Conservation (phyloP, 1,140 invertebrate genomes). For the Acyrthosiphon pisum region DNA sequence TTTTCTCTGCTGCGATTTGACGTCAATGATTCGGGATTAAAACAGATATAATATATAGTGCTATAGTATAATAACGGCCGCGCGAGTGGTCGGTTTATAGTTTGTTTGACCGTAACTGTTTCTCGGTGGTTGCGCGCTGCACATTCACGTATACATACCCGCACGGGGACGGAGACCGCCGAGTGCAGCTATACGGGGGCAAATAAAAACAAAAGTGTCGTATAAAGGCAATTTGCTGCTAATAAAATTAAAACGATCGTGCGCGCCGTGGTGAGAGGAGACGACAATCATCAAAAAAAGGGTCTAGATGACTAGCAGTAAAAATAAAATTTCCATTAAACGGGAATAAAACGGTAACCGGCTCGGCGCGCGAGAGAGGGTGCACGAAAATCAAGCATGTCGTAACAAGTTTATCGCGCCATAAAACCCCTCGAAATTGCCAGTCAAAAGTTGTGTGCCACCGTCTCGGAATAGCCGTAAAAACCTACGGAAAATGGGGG, state of each 20-base stretch:
- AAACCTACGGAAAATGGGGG: conserved; percentile 15
- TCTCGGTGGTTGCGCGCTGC: neutral
- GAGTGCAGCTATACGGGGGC: neutral
- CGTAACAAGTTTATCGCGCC: conserved; percentile 54
- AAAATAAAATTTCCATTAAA: conserved; percentile 55
- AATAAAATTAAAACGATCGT: conserved; percentile 52
- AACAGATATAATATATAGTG: neutral
- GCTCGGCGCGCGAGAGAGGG: conserved; percentile 18
- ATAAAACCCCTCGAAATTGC: conserved; percentile 52
- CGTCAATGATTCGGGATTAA: conserved; percentile 39
- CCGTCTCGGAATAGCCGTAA: conserved; percentile 35
- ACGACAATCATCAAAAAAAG: conserved; percentile 42
- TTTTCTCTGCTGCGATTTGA: neutral
- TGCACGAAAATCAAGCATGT: conserved; percentile 51
- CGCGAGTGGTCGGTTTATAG: conserved; percentile 15
- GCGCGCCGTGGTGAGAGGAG: neutral
- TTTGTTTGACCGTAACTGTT: conserved; percentile 22
- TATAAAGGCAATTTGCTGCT: conserved; percentile 53
- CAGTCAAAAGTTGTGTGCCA: conserved; percentile 39
- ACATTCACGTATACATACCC: neutral
- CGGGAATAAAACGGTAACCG: conserved; percentile 51
- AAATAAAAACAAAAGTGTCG: conserved; percentile 54
- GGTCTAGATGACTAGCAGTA: conserved; percentile 36
- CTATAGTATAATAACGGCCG: neutral
- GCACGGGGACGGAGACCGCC: neutral